Conservation (phyloP, 2,797 vertebrate genomes). For the Squalus acanthias region DNA sequence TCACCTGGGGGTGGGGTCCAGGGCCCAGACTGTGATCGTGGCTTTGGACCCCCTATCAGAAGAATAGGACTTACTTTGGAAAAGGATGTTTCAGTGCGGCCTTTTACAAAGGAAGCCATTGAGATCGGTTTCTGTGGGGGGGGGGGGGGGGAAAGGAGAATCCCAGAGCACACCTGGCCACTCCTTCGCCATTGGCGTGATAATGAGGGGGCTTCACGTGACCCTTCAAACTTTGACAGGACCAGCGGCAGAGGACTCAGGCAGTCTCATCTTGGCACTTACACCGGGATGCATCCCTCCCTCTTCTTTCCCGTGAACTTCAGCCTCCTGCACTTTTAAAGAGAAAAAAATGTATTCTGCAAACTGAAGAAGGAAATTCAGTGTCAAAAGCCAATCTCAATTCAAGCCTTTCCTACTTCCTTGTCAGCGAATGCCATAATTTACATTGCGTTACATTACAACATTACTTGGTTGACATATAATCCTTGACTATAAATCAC, state of each 20-base stretch:
- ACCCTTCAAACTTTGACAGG: not conserved
- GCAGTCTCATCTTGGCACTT: not conserved
- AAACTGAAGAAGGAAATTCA: not conserved
- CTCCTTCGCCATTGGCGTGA: not conserved
- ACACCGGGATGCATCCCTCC: not conserved
- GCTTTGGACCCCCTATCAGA: not conserved
- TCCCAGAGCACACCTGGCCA: not conserved
- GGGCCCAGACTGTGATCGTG: not conserved
- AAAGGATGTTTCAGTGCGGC: not conserved
- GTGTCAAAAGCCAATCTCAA: not conserved
- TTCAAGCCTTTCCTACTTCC: not conserved
- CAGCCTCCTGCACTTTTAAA: not conserved
- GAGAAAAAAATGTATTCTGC: not conserved
- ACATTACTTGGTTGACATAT: not conserved
- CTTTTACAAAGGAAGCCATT: not conserved
- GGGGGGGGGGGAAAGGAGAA: not conserved
- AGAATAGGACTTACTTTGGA: not conserved
- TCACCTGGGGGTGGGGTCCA: not conserved
- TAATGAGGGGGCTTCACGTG: not conserved
- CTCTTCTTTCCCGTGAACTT: not conserved
- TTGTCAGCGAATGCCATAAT: not conserved
- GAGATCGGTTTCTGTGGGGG: not conserved
- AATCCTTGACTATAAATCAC: not conserved
- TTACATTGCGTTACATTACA: not conserved
- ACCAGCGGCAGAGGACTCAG: not conserved